phyloP scores from a whole-genome alignment of 2,797 vertebrate genomes.

The Sebastes vulpes region DNA sequence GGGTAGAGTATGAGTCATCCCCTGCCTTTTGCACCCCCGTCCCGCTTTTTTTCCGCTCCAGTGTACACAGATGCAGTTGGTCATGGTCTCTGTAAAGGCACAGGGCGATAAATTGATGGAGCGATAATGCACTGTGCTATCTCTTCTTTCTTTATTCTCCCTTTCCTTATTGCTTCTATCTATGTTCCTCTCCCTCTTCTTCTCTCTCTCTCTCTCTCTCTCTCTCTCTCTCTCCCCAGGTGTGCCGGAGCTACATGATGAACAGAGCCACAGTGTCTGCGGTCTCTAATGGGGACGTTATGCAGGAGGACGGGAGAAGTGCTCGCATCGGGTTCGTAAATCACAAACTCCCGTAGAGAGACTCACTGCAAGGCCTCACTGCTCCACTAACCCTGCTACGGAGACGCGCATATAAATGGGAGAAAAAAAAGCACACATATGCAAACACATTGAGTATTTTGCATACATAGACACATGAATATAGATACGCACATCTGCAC shows the following conservation, averaged over 20 bases:
- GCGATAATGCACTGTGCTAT: constrained; percentile 39
- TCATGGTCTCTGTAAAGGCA: constrained; percentile 31
- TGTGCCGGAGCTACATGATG: constrained; percentile 76
- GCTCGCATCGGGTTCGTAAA: constrained; percentile 72
- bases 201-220: neutral
- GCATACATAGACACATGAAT: neutral
- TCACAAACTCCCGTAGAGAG: constrained; percentile 75
- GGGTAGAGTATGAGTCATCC: neutral
- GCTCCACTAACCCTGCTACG: constrained; percentile 70
- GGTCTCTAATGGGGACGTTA: constrained; percentile 83
- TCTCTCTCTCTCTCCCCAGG: constrained; percentile 42
- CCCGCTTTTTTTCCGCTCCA: neutral
- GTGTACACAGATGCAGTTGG: constrained; percentile 29
- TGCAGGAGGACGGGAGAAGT: constrained; percentile 75
- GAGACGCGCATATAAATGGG: constrained; percentile 30
- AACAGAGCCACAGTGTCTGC: constrained; percentile 76
- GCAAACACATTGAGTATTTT: constrained; percentile 21
- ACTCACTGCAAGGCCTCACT: constrained; percentile 62
- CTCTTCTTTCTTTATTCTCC: constrained; percentile 22
- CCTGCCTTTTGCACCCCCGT: constrained; percentile 13
- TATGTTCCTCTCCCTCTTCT: neutral
- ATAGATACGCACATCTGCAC: neutral
- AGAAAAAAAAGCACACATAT: neutral
- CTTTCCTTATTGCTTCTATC: neutral
- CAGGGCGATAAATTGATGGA: constrained; percentile 52